A percentile compares a stretch with the other conserved stretches of the same genome.
Conservation (phyloP, 2,113 vertebrate genomes). For the Merops nubicus region DNA sequence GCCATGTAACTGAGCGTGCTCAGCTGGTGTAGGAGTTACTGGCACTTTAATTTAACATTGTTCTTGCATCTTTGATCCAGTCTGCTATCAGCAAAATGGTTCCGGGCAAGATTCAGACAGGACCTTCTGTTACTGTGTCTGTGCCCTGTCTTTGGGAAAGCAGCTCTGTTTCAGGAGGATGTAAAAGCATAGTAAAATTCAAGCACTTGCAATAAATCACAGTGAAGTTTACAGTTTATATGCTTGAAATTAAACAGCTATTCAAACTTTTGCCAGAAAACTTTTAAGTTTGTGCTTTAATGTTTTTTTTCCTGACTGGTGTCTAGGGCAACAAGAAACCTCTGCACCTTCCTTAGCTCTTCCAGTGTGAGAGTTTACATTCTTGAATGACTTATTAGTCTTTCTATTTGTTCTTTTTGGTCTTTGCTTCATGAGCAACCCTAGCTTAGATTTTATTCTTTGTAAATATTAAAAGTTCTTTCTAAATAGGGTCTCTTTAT, state of each 20-base stretch:
- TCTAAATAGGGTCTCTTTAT: background rate
- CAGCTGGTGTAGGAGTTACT: background rate
- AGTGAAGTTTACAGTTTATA: background rate
- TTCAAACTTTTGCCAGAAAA: background rate
- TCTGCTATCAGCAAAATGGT: background rate
- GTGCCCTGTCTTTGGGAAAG: background rate
- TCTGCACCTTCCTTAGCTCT: background rate
- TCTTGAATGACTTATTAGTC: background rate
- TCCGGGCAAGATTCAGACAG: background rate
- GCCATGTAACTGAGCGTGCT: background rate
- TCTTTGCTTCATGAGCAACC: background rate
- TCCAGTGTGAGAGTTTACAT: background rate
- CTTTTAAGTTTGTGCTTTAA: background rate
- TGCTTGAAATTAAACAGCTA: background rate
- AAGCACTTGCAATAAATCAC: background rate
- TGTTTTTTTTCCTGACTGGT: background rate
- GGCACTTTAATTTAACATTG: background rate
- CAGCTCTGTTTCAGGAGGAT: background rate
- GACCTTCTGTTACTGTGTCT: background rate
- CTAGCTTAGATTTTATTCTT: background rate
- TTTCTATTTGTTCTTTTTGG: background rate
- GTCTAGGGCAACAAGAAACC: constrained; percentile 10
- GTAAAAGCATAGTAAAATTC: background rate
- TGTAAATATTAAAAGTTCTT: background rate
- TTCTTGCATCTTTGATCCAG: background rate